A percentile compares a stretch with the other conserved stretches of the same genome.
These are phyloP conservation scores for Haliclona indistincta DNA, from an alignment of 37 sponge, comb jelly and placozoan species.

Conservation along the genomic window DNA sequence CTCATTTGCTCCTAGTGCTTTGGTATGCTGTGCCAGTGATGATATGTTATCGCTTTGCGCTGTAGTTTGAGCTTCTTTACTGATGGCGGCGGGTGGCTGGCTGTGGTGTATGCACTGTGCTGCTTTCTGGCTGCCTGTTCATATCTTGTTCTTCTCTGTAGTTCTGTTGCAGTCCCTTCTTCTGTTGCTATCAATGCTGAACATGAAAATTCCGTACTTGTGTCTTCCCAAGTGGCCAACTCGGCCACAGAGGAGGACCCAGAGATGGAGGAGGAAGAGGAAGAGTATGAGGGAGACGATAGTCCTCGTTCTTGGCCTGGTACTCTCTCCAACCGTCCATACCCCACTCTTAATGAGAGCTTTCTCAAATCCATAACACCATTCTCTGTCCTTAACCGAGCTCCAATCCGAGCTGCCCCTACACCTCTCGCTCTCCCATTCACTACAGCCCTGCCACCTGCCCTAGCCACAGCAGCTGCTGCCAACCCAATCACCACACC, in stretches of 20 bases:
- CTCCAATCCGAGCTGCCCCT: background rate
- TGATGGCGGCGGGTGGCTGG: too few species aligned
- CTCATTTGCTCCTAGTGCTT: background rate
- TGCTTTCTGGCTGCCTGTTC: background rate
- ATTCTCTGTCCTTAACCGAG: background rate
- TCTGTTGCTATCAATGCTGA: background rate
- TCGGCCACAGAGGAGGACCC: slow-evolving; percentile 11
- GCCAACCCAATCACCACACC: background rate
- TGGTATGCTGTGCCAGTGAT: background rate
- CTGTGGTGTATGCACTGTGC: background rate
- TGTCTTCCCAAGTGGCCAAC: too few species aligned
- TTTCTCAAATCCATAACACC: background rate
- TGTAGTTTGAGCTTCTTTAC: too few species aligned
- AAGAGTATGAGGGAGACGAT: background rate
- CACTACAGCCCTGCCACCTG: background rate
- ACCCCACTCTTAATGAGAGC: background rate
- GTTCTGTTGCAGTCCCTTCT: slow-evolving; percentile 17
- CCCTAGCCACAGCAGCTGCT: slow-evolving; percentile 11
- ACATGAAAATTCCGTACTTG: too few species aligned
- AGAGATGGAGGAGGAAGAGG: slow-evolving; percentile 10
- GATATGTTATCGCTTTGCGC: too few species aligned
- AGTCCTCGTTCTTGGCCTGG: slow-evolving; percentile 18
- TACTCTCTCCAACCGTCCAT: background rate
- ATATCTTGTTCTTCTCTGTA: slow-evolving; percentile 5
- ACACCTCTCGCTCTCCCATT: background rate